Base-by-base conservation (phyloP, 2,888 invertebrate species). In the Gibbula magus region DNA sequence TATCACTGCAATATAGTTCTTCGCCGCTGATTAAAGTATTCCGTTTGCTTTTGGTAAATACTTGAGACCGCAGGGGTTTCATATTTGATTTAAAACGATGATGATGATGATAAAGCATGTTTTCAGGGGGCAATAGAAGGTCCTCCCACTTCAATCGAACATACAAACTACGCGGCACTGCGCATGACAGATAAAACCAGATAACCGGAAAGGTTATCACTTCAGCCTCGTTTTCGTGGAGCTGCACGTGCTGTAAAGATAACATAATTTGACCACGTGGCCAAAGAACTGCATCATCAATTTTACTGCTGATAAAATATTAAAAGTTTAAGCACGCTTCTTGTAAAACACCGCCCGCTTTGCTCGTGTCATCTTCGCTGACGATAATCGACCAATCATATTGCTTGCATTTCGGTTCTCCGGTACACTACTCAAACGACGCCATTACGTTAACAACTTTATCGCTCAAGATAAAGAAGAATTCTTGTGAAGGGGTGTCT, bases 191-290 rank as follows among this genome's bases (percentile, higher is more conserved):
- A 70, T 70, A 70, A 70, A 70, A 18, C n/a, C 20, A 20, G 70
- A 70, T 70, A 70, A 70, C 20, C 39, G 18, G 32, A 10, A 20
- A 70, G 35, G 70, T 70, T 70, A 70, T 70, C 70, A 35, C 35
- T 20, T 20, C 29, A 18, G 32, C 39, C 39, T 70, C 70, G 39
- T 70, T 70, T 70, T 70, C 70, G 35, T 70, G 39, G 32, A 20
- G 20, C 32, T 70, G 70, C 70, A 70, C 70, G 70, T 70, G 70
- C 70, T 70, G 35, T 35, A 35, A 70, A 70, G 70, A 70, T 70
- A 70, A 70, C 70, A 70, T 35, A 20, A 70, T 70, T 70, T 70
- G 70, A 70, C 70, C 70, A 70, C 32, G 70, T 70, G 32, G 61
- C 61, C 29, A 7, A 16, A 3, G 61, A 61, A 22, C 25, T 25